Evolutionary conservation across 2,888 invertebrate species (phyloP), one percentile per base, ranked within the genome.

Genomic region (Clitarchus hookeri): DNA sequence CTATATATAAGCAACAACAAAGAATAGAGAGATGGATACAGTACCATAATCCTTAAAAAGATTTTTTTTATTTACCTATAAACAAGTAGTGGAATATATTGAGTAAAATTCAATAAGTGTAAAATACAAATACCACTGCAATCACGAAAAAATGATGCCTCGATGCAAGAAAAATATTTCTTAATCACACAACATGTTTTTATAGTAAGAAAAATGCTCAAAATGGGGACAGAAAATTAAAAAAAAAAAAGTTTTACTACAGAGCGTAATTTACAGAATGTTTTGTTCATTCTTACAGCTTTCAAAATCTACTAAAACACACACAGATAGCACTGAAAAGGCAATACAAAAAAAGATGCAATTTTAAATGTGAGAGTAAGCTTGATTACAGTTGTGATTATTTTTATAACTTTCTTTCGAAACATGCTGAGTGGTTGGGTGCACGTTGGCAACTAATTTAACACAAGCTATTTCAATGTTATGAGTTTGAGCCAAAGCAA

Each of bases 1-100:
- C 86, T 87, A 87, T 87, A 84, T 84, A 65, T 87, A 87, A 87
- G 87, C 87, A 87, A 87, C 87, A 87, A 87, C 86, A 86, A 87
- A 84, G 86, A 87, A 54, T 86, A 80, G 83, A 87, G 85, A 87
- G 85, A 87, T 77, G 44, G 84, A 86, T 83, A 84, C 85, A 83
- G 78, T 79, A 84, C 78, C 44, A 86, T 84, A 86, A 86, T 54
- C 78, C 53, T 48, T 82, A 4, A 36, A 82, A 82, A 82, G 82
- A 82, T 82, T 82, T 82, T 82, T 36, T 82, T 36, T 82, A 36
- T 82, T 82, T 25, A 82, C 82, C 82, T 82, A 82, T 82, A 82
- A 82, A 82, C 82, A 82, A 82, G 82, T 82, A 82, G 36, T 82
- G 82, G 82, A 82, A 82, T 82, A 82, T 82, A 27, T 82, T 82